Conservation (phyloP, 2,113 vertebrate genomes). For the Protobothrops flavoviridis region DNA sequence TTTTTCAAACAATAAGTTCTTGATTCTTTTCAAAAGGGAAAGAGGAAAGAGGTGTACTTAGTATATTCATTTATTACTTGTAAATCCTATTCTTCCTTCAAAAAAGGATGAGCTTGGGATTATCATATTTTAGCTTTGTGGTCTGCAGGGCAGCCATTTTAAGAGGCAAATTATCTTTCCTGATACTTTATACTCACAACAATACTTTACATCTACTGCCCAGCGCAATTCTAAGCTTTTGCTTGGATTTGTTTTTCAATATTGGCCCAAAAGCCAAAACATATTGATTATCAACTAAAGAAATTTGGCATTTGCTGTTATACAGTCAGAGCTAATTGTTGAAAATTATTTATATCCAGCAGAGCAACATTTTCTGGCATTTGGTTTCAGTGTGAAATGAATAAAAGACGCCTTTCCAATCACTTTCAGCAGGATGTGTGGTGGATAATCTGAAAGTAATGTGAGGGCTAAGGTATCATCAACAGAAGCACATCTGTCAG, state of each 20-base stretch:
- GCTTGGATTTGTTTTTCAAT: conserved; percentile 14
- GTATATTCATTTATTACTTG: neutral
- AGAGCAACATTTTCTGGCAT: conserved; percentile 61
- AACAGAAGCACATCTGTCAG: conserved; percentile 66
- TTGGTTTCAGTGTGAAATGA: conserved; percentile 64
- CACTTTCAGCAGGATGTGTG: conserved; percentile 53
- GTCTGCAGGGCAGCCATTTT: neutral
- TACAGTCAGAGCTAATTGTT: conserved; percentile 68
- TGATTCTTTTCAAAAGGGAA: neutral
- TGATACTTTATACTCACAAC: conserved; percentile 24
- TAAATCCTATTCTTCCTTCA: neutral
- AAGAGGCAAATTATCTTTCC: neutral
- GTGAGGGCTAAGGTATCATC: conserved; percentile 46
- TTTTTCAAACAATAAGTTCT: neutral
- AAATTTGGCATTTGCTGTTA: conserved; percentile 65
- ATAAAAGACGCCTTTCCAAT: conserved; percentile 64
- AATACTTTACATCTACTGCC: conserved; percentile 33
- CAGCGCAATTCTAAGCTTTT: neutral
- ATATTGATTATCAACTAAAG: conserved; percentile 66
- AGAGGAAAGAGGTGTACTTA: neutral
- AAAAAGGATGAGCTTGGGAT: neutral
- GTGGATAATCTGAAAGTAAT: conserved; percentile 59
- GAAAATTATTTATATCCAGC: conserved; percentile 68
- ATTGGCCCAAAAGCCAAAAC: conserved; percentile 53
- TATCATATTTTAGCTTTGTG: neutral